Conservation (phyloP, 1,140 invertebrate species). For the Onthophagus taurus region DNA sequence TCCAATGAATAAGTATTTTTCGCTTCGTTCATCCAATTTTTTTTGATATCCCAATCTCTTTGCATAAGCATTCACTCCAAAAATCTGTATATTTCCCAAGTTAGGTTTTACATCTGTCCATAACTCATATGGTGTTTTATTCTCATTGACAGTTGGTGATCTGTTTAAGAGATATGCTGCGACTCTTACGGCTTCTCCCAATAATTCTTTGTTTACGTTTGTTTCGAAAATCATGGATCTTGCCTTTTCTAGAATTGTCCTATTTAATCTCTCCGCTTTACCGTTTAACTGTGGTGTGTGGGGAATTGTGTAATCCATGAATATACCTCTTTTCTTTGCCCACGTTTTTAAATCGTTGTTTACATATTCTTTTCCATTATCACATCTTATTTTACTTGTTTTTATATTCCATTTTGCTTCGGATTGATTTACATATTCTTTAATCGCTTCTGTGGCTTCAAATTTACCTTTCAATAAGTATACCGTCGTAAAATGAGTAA, state of each 20-base stretch:
- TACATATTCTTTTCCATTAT: no score
- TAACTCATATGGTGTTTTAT: constrained; percentile 10
- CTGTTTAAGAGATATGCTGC: constrained; percentile 6
- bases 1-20: constrained; percentile 21
- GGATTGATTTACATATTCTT: constrained; percentile 16
- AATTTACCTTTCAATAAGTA: constrained; percentile 29
- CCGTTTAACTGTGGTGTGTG: constrained; percentile 43
- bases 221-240: constrained; percentile 27
- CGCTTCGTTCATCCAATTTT: constrained; percentile 17
- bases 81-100: constrained; percentile 23
- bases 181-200: constrained; percentile 3
- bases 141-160: neutral
- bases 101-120: constrained; percentile 25
- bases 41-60: constrained; percentile 13
- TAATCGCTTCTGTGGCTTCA: constrained; percentile 29
- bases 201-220: constrained; percentile 3
- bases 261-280: constrained; percentile 35
- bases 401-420: no score
- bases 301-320: constrained; percentile 15
- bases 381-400: no score
- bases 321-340: no score
- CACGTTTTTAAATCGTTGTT: no score
- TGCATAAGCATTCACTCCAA: constrained; percentile 23
- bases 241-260: constrained; percentile 38
- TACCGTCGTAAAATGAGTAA: constrained; percentile 28